Evolutionary conservation across 2,888 invertebrate species (phyloP), one percentile per base, ranked within the genome.

Genomic region (Microplitis deprimator): DNA sequence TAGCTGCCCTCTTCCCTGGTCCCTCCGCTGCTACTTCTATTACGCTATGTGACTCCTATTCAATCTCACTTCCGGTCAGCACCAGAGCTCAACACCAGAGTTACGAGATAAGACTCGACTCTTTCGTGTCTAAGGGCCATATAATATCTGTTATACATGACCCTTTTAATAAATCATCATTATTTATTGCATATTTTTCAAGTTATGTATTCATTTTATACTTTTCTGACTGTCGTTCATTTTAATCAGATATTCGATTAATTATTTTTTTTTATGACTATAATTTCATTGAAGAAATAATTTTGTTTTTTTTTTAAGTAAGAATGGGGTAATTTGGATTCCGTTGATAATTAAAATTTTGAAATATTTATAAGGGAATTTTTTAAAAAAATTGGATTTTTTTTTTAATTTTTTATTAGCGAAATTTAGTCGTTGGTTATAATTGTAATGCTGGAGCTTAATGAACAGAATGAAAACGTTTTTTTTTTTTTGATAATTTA

Each of bases 51-150:
- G 50, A 7, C 69, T 79, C 50, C 77, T 71, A 79, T 80, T 79
- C 79, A 79, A 79, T 79, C 72, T 79, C 69, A 76, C 77, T 79
- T 81, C 79, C 79, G 80, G 81, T 79, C 79, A 81, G 71, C 73
- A 70, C 16, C 79, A 77, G 29, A 29, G 29, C 29, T 29, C 29
- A 29, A 4, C 29, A 29, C 29, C 29, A 68, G 75, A 79, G 73
- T 29, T 73, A 76, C 61, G 67, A 67, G 79, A 81, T 81, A 79
- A 81, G 79, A 73, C 75, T 59, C 76, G 73, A 75, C 76, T 68
- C 41, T 72, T 73, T 41, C 20, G 41, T 68, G 4, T 65, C 64
- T 59, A 20, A 59, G 69, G 20, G 40, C 60, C 10, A 70, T n/a
- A 20, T 38, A 59, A 67, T 17, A 74, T 8, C 16, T 17, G 70